phyloP scores from a whole-genome alignment of 2,888 invertebrate genomes.

The Abrostola tripartita region DNA sequence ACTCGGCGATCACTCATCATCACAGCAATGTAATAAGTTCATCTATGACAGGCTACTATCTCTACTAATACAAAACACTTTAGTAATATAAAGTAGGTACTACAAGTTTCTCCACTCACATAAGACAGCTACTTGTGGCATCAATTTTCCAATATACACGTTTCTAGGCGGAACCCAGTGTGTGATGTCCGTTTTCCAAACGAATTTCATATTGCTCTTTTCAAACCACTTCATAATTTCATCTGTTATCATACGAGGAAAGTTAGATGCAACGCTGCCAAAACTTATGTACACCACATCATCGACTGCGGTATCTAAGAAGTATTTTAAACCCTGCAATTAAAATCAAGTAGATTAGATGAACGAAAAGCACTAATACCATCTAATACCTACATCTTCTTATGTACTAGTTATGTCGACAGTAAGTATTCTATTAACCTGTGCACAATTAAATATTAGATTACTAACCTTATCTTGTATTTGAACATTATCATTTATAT shows the following conservation, averaged over 20 bases:
- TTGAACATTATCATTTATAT: not conserved
- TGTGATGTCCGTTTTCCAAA: constrained; percentile 92
- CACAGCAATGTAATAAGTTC: not conserved
- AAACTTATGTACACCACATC: constrained; percentile 91
- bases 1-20: no score
- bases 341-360: no score
- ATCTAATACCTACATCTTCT: no score
- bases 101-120: constrained; percentile 78
- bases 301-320: constrained; percentile 88
- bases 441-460: no score
- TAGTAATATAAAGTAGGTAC: not conserved
- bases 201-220: constrained; percentile 86
- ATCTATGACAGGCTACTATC: not conserved
- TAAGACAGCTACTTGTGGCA: constrained; percentile 91
- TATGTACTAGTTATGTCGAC: no score
- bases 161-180: constrained; percentile 89
- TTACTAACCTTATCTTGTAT: constrained; percentile 1
- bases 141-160: constrained; percentile 90
- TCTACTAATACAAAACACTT: not conserved
- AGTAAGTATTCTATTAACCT: no score
- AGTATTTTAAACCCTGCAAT: constrained; percentile 57
- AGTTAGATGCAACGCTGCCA: constrained; percentile 91
- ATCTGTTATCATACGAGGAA: constrained; percentile 87
- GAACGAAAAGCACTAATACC: no score
- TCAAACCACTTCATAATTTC: constrained; percentile 79